Evolutionary conservation across 2,888 invertebrate species (phyloP).

Genomic region (Poecilobothrus nobilitatus): DNA sequence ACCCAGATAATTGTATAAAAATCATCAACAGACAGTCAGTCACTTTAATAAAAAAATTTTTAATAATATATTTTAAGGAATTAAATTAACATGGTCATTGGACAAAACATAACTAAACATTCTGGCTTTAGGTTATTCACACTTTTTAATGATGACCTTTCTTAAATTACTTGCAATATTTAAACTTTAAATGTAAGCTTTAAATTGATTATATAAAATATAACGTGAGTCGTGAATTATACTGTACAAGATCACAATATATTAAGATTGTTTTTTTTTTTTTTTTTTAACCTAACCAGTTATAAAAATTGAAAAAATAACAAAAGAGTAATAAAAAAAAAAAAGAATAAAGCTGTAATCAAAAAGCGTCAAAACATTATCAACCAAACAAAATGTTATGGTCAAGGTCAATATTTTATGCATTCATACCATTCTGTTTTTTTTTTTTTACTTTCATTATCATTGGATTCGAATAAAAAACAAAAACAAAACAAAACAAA

Average conservation of each 20-base stretch:
- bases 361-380: neutral
- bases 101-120: neutral
- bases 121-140: neutral
- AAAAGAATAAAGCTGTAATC: neutral
- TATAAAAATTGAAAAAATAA: neutral
- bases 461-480: neutral
- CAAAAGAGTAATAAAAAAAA: neutral
- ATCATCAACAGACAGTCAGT: too few relatives aligned
- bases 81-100: too few relatives aligned
- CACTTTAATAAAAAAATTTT: too few relatives aligned
- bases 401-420: constrained; percentile 3
- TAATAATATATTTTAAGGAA: too few relatives aligned
- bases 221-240: neutral
- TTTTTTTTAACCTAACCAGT: neutral
- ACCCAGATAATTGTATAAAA: too few relatives aligned
- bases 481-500: neutral
- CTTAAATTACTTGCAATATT: neutral
- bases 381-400: constrained; percentile 2
- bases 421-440: neutral
- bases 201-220: neutral
- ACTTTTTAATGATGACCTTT: neutral
- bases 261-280: too few relatives aligned
- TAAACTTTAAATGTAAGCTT: neutral
- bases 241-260: neutral
- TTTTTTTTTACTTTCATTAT: neutral